These are phyloP conservation scores for Panagrolaimus sp. DNA, from an alignment of 1,140 invertebrate species.

Conservation along the genomic window DNA sequence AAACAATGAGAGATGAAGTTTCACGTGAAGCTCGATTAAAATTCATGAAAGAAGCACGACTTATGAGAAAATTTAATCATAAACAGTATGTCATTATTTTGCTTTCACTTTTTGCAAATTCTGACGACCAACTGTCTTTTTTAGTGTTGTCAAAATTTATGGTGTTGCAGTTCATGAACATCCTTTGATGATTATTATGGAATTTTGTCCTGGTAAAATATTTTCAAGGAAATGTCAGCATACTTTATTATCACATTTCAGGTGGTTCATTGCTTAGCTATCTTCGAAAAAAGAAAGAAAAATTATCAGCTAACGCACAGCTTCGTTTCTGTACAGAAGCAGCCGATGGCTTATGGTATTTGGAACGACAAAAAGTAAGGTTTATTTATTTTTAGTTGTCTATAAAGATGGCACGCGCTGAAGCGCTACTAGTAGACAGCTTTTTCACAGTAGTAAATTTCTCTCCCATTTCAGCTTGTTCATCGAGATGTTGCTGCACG, in stretches of 20 bases:
- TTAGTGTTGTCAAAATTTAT: constrained; percentile 60
- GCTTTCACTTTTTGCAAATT: too few relatives aligned
- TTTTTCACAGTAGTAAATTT: too few relatives aligned
- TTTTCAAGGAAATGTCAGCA: too few relatives aligned
- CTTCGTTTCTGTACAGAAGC: constrained; percentile 37
- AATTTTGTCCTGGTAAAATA: constrained; percentile 43
- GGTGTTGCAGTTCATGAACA: constrained; percentile 61
- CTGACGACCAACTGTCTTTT: not conserved
- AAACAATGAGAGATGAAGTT: constrained; percentile 41
- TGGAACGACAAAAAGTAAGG: constrained; percentile 20
- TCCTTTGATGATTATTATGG: constrained; percentile 40
- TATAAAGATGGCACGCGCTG: too few relatives aligned
- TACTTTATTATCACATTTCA: too few relatives aligned
- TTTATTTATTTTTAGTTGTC: too few relatives aligned
- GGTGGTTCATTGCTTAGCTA: constrained; percentile 30
- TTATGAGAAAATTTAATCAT: constrained; percentile 37
- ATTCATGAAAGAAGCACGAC: constrained; percentile 44
- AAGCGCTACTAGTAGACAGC: too few relatives aligned
- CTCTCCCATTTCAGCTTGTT: constrained; percentile 8
- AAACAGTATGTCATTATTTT: constrained; percentile 19
- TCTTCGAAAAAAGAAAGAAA: constrained; percentile 32
- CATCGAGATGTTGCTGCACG: constrained; percentile 32
- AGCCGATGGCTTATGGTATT: constrained; percentile 30
- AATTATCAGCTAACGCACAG: constrained; percentile 20
- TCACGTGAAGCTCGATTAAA: constrained; percentile 32